These are phyloP conservation scores for Alligator mississippiensis DNA, from an alignment of 2,113 vertebrate genomes.

Conservation along the genomic window DNA sequence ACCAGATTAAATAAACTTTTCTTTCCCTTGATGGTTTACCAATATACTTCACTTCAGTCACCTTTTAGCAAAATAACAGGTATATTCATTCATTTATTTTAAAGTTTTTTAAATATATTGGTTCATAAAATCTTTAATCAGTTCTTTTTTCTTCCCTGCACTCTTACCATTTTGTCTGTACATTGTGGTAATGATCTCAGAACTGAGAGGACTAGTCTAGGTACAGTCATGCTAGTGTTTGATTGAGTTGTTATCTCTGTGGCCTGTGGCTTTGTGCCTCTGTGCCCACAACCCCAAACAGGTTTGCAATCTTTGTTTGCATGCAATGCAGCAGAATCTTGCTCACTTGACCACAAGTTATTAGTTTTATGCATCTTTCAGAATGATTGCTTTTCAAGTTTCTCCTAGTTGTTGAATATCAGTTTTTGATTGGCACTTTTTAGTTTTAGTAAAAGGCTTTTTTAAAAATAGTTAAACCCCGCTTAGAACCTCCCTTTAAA, in stretches of 20 bases:
- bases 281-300: neutral
- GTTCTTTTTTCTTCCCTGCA: neutral
- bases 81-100: neutral
- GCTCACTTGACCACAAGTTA: neutral
- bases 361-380: neutral
- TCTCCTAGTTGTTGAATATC: neutral
- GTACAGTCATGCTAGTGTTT: neutral
- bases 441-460: too few relatives aligned
- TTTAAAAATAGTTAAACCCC: neutral
- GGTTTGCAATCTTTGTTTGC: neutral
- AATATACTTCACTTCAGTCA: neutral
- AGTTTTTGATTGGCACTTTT: neutral
- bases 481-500: neutral
- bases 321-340: neutral
- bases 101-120: neutral
- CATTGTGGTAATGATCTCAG: neutral
- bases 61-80: neutral
- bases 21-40: neutral
- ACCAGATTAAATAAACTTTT: neutral
- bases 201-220: neutral
- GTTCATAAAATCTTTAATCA: too few relatives aligned
- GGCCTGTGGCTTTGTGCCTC: rapidly evolving
- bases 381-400: neutral
- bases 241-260: neutral
- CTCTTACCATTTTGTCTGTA: rapidly evolving